A percentile compares a stretch with the other conserved stretches of the same genome.
Evolutionary conservation across 2,888 invertebrate species (phyloP).

Genomic region (Quadroppia sp.): DNA sequence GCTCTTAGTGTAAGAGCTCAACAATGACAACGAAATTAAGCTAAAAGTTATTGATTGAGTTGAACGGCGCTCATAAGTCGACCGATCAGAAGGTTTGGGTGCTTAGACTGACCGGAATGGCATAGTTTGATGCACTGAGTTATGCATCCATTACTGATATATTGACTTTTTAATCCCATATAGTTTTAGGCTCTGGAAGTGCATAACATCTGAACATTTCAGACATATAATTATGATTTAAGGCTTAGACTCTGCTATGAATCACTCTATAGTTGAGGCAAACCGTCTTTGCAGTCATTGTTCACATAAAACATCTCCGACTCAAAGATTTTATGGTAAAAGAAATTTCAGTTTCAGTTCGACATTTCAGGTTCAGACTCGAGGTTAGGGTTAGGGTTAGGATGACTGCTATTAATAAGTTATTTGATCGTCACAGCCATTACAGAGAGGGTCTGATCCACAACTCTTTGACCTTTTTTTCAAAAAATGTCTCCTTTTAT

Average conservation of each 20-base stretch:
- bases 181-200: background rate
- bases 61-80: background rate
- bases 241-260: background rate
- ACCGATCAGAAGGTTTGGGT: background rate
- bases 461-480: background rate
- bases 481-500: background rate
- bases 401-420: no score
- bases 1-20: background rate
- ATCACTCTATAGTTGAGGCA: background rate
- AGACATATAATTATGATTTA: conserved; percentile 22
- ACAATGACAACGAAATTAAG: conserved; percentile 2
- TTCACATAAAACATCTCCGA: background rate
- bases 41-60: conserved; percentile 9
- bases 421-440: background rate
- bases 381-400: no score
- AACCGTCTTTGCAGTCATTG: conserved; percentile 1
- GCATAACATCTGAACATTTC: conserved; percentile 1
- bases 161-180: conserved; percentile 31
- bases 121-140: conserved; percentile 14
- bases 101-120: background rate
- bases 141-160: conserved; percentile 27
- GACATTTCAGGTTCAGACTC: background rate
- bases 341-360: background rate
- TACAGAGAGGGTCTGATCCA: background rate
- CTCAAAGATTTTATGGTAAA: no score